Conservation (phyloP, 2,797 vertebrate species). For the Bradypus variegatus region DNA sequence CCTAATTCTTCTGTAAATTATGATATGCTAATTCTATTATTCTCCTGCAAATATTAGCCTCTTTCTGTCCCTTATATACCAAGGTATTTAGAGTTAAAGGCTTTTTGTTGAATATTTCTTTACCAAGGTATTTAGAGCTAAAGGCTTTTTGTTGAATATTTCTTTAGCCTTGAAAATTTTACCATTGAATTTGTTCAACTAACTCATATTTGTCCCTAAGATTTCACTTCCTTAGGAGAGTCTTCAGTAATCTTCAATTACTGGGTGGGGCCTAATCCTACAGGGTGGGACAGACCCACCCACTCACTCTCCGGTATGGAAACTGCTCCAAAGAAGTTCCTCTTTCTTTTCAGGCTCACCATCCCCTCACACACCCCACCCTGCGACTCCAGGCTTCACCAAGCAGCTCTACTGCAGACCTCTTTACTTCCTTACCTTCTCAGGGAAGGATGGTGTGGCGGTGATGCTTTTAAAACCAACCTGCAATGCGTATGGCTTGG, state of each 20-base stretch:
- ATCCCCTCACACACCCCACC: not conserved
- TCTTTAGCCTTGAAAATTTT: not conserved
- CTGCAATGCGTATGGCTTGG: no score
- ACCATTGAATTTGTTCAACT: no score
- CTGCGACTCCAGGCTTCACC: not conserved
- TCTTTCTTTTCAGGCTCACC: not conserved
- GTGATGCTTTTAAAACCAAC: not conserved
- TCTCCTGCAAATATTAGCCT: not conserved
- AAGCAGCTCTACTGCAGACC: not conserved
- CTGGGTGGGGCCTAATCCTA: not conserved
- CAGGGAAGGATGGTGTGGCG: not conserved
- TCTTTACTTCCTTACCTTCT: not conserved
- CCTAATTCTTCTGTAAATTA: not conserved
- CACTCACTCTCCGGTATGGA: not conserved
- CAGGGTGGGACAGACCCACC: not conserved
- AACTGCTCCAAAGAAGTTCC: not conserved
- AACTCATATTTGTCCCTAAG: not conserved
- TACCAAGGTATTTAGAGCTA: not conserved
- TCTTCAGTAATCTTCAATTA: not conserved
- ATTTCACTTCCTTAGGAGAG: not conserved
- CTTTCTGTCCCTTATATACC: not conserved
- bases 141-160: not conserved
- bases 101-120: not conserved
- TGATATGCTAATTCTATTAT: not conserved
- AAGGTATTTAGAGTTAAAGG: not conserved